Conservation (phyloP, 1,140 invertebrate species). For the Nomia melanderi region DNA sequence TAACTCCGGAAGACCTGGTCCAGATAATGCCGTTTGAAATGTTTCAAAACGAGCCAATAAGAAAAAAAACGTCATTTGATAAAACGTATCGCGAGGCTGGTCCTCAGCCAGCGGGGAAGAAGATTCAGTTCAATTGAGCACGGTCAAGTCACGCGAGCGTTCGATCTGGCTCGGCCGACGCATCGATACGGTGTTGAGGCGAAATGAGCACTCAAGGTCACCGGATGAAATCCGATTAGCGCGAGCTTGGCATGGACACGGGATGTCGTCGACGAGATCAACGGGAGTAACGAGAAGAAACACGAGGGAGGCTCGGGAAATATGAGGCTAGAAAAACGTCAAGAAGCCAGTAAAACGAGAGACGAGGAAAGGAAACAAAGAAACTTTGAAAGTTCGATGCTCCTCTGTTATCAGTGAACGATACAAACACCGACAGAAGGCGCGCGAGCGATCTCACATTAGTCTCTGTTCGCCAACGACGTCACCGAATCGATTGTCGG, state of each 20-base stretch:
- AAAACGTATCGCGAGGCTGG: not conserved
- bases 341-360: not conserved
- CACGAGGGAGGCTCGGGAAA: not conserved
- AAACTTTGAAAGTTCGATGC: constrained; percentile 69
- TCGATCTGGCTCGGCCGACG: not conserved
- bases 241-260: constrained; percentile 9
- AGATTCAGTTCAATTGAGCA: not conserved
- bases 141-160: constrained; percentile 16
- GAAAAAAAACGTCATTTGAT: too few relatives aligned
- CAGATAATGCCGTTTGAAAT: too few relatives aligned
- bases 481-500: constrained; percentile 69
- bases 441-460: constrained; percentile 37
- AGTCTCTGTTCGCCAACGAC: constrained; percentile 53
- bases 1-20: too few relatives aligned
- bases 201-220: constrained; percentile 38
- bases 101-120: not conserved
- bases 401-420: constrained; percentile 69
- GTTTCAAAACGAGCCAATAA: too few relatives aligned
- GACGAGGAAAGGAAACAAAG: constrained; percentile 47
- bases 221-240: constrained; percentile 53
- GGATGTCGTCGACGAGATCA: not conserved
- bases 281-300: too few relatives aligned
- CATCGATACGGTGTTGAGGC: constrained; percentile 34
- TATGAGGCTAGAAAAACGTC: not conserved
- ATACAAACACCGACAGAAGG: constrained; percentile 44